Base-by-base conservation (phyloP, 2,797 vertebrate genomes). In the Tachyglossus aculeatus region DNA sequence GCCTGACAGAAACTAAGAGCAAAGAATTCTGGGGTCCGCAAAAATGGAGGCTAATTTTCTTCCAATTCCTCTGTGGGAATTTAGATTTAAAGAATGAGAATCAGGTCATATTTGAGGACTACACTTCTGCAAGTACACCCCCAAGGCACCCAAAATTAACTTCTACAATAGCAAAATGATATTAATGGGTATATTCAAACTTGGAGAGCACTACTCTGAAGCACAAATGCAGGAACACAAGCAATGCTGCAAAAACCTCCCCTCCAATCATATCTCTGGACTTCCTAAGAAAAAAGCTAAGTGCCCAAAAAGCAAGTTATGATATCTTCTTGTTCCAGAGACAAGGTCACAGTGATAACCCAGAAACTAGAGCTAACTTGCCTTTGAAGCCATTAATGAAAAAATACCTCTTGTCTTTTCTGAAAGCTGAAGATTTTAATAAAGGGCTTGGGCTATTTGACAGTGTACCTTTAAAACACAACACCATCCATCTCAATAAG, bases 401-500 rank as follows among this genome's bases (percentile, higher is more conserved):
- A 25, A 39, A 6, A 9, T 1, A 6, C 8, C 2, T 6, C 22
- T 51, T 39, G 37, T 31, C 22, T 33, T 57, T 6, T 15, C 5
- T 5, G 38, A 33, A 64, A 50, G 37, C 47, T 25, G 38, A 48
- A 48, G 27, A 15, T 44, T 43, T 41, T 18, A 54, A 41, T n/a
- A n/a, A 11, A 5, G 5, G 29, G 7, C 22, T 25, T 12, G 19
- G 1, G 2, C 25, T 5, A 43, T 34, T 22, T 21, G 18, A 39
- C 21, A 22, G 6, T 15, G 15, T n/a, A 31, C 48, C 62, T 50
- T 21, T 14, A 2, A 21, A 36, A 1, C 4, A 18, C 22, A 14
- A 21, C 8, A 10, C 37, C 38, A 62, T 75, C 48, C 47, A 56
- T 32, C 79, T 76, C 68, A 39, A 15, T 37, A 27, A 62, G 48